These are phyloP conservation scores for Tetanocera ferruginea DNA, from an alignment of 2,888 invertebrate genomes.

Conservation along the genomic window DNA sequence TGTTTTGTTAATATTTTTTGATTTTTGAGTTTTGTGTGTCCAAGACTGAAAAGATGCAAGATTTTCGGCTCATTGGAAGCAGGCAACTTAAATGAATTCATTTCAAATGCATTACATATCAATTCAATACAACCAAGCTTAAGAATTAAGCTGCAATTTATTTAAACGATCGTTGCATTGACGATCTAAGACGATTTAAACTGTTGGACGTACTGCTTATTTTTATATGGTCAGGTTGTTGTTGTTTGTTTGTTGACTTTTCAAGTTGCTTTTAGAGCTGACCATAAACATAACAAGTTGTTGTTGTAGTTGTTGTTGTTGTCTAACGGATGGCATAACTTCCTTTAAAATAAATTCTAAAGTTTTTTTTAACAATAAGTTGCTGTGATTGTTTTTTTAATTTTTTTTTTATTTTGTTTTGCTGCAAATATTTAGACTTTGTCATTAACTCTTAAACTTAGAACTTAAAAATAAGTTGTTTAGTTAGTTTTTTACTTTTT, in stretches of 20 bases:
- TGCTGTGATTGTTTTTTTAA: neutral
- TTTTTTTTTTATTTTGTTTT: neutral
- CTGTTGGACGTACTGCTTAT: conserved; percentile 29
- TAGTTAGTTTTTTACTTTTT: neutral
- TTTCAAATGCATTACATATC: too few species aligned
- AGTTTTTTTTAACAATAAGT: neutral
- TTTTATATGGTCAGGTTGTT: conserved; percentile 8
- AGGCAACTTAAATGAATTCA: too few species aligned
- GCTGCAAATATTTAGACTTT: neutral
- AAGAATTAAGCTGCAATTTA: too few species aligned
- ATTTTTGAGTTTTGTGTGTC: too few species aligned
- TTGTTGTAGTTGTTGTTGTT: neutral
- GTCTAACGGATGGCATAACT: conserved; percentile 30
- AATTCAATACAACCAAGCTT: too few species aligned
- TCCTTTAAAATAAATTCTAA: neutral
- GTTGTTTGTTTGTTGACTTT: neutral
- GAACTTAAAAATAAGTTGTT: conserved; percentile 9
- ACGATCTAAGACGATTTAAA: conserved; percentile 17
- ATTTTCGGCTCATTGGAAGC: too few species aligned
- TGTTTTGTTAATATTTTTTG: neutral
- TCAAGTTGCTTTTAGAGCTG: neutral
- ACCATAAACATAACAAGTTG: neutral
- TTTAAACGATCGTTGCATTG: neutral
- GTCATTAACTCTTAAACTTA: conserved; percentile 12
- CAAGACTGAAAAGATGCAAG: too few species aligned